Conservation (phyloP, 1,140 invertebrate species). For the Cephus cinctus region DNA sequence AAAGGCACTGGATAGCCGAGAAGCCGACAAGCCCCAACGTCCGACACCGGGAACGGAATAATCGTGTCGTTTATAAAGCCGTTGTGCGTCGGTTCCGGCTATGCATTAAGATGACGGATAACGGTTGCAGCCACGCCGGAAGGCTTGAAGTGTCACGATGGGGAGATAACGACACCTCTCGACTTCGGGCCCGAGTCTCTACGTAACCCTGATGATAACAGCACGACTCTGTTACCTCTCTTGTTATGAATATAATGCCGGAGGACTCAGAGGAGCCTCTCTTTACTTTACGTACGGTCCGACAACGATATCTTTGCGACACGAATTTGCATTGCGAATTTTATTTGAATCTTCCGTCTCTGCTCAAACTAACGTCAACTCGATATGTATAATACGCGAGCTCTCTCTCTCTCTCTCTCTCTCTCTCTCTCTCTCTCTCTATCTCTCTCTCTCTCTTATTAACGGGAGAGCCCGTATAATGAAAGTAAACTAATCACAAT, state of each 20-base stretch:
- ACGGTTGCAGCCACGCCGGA: slow-evolving; percentile 35
- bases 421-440: too few relatives aligned
- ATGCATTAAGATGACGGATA: slow-evolving; percentile 49
- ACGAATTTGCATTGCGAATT: slow-evolving; percentile 24
- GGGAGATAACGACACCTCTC: slow-evolving; percentile 36
- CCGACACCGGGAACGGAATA: slow-evolving; percentile 39
- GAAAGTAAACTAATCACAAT: too few relatives aligned
- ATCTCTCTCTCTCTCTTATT: too few relatives aligned
- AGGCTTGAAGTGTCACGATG: slow-evolving; percentile 31
- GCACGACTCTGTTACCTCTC: slow-evolving; percentile 23
- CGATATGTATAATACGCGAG: too few relatives aligned
- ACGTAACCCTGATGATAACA: slow-evolving; percentile 18
- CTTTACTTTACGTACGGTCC: too few relatives aligned
- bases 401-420: too few relatives aligned
- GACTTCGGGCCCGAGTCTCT: neutral
- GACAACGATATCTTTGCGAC: too few relatives aligned
- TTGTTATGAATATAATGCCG: too few relatives aligned
- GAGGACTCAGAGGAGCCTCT: too few relatives aligned
- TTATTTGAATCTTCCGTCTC: slow-evolving; percentile 10
- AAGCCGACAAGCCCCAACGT: slow-evolving; percentile 13
- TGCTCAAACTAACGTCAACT: too few relatives aligned
- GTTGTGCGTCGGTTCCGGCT: slow-evolving; percentile 37
- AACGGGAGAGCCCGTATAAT: too few relatives aligned
- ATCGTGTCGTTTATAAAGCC: slow-evolving; percentile 50
- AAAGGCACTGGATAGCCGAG: slow-evolving; percentile 16